phyloP scores from a whole-genome alignment of 2,113 vertebrate genomes.

The Paraplagusia blochii region DNA sequence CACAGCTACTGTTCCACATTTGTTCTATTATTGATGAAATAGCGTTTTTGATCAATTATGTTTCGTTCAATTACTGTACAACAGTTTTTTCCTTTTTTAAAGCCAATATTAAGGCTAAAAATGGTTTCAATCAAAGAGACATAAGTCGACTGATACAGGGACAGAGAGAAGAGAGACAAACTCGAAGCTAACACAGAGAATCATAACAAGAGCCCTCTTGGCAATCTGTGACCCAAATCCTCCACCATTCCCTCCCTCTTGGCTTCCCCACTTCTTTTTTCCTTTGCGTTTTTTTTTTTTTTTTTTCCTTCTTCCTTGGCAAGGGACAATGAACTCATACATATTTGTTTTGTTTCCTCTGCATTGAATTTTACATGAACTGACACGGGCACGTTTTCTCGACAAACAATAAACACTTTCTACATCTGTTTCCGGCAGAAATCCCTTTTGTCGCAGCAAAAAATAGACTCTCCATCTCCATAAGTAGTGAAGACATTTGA shows the following conservation, averaged over 20 bases:
- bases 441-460: conserved; percentile 2
- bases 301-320: conserved; percentile 58
- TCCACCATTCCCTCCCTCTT: conserved; percentile 58
- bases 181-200: conserved; percentile 15
- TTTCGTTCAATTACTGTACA: too few species aligned
- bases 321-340: conserved; percentile 43
- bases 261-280: conserved; percentile 50
- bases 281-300: conserved; percentile 52
- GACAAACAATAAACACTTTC: conserved; percentile 15
- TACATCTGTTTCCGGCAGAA: conserved; percentile 6
- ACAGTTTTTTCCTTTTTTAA: too few species aligned
- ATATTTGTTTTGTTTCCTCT: conserved; percentile 1
- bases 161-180: conserved; percentile 14
- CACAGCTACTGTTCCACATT: too few species aligned
- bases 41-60: not conserved
- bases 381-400: conserved; percentile 7
- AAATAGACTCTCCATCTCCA: conserved; percentile 15
- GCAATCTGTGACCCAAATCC: conserved; percentile 75
- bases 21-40: too few species aligned
- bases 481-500: not conserved
- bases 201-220: conserved; percentile 58
- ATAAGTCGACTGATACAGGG: conserved; percentile 27
- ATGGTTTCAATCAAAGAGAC: conserved; percentile 30
- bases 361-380: conserved; percentile 33
- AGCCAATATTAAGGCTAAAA: conserved; percentile 12